phyloP scores from a whole-genome alignment of 2,113 vertebrate genomes.

The Thinocorus orbignyianus region DNA sequence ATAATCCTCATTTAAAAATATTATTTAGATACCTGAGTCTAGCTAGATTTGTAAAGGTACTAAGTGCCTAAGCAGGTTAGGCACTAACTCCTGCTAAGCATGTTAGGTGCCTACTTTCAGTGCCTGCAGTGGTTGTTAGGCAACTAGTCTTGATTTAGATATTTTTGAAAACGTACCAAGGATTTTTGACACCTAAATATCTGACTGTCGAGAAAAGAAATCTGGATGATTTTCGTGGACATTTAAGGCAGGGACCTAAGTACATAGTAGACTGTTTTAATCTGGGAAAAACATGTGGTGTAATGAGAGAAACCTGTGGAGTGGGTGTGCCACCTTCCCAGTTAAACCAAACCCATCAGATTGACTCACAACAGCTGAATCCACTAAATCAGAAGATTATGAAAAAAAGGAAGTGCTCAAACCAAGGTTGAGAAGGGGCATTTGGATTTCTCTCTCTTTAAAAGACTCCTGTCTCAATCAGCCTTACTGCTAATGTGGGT shows the following conservation, averaged over 20 bases:
- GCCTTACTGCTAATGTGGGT: fast-evolving
- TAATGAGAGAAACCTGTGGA: not conserved
- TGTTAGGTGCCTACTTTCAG: not conserved
- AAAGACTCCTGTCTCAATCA: fast-evolving
- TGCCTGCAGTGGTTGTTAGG: not conserved
- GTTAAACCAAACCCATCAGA: not conserved
- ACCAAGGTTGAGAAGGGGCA: fast-evolving
- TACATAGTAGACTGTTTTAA: not conserved
- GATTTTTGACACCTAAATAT: slow-evolving; percentile 17
- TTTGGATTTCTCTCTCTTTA: fast-evolving
- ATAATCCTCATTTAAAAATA: not conserved
- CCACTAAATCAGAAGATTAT: not conserved
- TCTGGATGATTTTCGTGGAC: not conserved
- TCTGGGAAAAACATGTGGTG: not conserved
- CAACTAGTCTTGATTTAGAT: slow-evolving; percentile 18
- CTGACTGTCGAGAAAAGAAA: not conserved
- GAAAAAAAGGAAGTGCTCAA: not conserved
- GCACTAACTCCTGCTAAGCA: not conserved
- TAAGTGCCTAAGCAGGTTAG: not conserved
- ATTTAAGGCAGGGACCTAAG: not conserved
- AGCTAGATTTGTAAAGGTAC: not conserved
- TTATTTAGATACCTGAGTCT: not conserved
- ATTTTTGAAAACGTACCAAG: not conserved
- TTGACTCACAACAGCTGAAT: not conserved
- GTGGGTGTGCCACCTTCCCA: not conserved